Percentiles rank a stretch among this genome's conserved stretches.
phyloP scores from a whole-genome alignment of 2,797 vertebrate genomes.

The Crenichthys baileyi region DNA sequence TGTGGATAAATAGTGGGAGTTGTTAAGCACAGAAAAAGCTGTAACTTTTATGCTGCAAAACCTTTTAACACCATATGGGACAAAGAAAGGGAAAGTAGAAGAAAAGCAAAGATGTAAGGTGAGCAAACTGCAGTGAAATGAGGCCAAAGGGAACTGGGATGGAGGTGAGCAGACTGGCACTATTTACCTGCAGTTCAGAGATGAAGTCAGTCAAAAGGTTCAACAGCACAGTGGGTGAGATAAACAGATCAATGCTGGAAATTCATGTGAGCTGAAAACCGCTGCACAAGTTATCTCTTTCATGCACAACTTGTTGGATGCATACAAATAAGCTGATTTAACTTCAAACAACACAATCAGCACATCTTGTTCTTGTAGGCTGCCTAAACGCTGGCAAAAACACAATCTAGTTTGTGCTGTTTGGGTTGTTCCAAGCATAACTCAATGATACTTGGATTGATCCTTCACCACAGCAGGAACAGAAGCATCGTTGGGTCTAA shows the following conservation, averaged over 20 bases:
- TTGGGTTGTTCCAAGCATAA: neutral
- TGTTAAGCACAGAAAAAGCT: neutral
- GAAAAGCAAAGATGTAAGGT: neutral
- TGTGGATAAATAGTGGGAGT: neutral
- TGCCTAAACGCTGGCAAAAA: neutral
- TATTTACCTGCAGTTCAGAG: conserved; percentile 34
- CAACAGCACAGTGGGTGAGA: neutral
- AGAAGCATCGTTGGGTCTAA: neutral
- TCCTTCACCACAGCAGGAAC: neutral
- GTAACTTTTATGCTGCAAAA: neutral
- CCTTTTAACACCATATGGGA: too few species aligned
- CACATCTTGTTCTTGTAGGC: neutral
- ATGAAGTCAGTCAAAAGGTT: conserved; percentile 26
- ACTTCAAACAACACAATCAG: neutral
- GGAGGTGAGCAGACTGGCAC: conserved; percentile 34
- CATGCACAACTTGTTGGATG: neutral
- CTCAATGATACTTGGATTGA: neutral
- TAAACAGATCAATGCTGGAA: conserved; percentile 41
- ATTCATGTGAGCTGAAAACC: conserved; percentile 10
- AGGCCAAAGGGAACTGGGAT: conserved; percentile 16
- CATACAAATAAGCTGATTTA: neutral
- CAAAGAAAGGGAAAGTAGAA: neutral
- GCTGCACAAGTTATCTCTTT: neutral
- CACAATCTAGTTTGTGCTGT: neutral
- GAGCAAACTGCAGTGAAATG: neutral